phyloP scores from a whole-genome alignment of 2,113 vertebrate species.

The Campylomormyrus tamandua region DNA sequence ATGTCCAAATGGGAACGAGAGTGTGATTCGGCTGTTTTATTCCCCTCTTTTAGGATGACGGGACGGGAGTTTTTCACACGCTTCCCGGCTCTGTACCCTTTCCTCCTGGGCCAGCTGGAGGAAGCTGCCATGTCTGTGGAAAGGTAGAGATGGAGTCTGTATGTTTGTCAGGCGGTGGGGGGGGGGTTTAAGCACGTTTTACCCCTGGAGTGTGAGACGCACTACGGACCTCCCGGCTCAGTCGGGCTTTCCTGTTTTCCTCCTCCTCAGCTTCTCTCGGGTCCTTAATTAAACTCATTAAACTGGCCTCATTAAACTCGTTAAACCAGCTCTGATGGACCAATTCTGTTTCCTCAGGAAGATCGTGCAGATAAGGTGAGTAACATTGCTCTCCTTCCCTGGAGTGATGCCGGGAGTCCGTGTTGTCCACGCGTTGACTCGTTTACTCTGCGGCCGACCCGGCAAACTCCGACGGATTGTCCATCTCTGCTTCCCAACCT shows the following conservation, averaged over 20 bases:
- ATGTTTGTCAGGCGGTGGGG: neutral
- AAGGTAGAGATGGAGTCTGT: constrained; percentile 66
- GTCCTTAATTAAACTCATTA: constrained; percentile 24
- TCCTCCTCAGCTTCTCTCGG: constrained; percentile 21
- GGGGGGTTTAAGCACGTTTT: neutral
- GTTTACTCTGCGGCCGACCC: neutral
- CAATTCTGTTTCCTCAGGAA: constrained; percentile 35
- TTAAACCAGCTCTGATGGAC: constrained; percentile 26
- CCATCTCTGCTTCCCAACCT: constrained; percentile 7
- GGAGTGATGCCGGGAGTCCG: neutral
- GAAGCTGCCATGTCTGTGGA: constrained; percentile 68
- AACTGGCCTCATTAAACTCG: constrained; percentile 31
- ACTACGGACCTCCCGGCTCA: neutral
- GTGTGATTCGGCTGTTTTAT: neutral
- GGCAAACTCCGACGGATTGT: neutral
- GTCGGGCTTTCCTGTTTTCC: constrained; percentile 17
- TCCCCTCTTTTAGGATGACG: constrained; percentile 72
- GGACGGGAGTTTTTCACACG: constrained; percentile 91
- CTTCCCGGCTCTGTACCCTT: constrained; percentile 86
- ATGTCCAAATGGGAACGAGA: neutral
- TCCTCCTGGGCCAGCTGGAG: constrained; percentile 83
- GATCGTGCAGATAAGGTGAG: constrained; percentile 11
- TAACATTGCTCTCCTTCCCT: neutral
- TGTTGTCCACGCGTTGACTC: neutral
- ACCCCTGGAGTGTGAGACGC: neutral